These are phyloP conservation scores for Myzus persicae DNA, from an alignment of 1,140 invertebrate genomes.

Conservation along the genomic window DNA sequence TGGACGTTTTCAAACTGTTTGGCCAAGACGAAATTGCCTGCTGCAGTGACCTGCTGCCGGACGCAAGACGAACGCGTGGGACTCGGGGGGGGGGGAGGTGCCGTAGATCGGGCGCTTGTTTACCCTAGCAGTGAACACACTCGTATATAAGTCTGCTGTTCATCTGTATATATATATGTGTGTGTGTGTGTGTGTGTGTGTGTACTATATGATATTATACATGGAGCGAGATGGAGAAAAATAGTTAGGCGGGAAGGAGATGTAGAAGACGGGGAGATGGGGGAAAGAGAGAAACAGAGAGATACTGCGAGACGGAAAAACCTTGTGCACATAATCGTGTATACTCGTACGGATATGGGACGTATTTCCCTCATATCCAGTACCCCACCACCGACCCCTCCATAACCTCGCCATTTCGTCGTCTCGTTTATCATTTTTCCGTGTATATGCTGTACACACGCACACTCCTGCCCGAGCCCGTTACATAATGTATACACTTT, in stretches of 20 bases:
- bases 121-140: neutral
- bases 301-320: neutral
- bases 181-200: too few species aligned
- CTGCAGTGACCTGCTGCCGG: neutral
- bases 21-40: neutral
- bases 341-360: neutral
- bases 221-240: neutral
- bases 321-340: slow-evolving; percentile 10
- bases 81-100: too few species aligned
- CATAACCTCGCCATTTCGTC: neutral
- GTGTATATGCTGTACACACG: neutral
- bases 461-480: too few species aligned
- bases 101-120: neutral
- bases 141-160: neutral
- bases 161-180: neutral
- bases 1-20: neutral
- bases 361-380: neutral
- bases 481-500: neutral
- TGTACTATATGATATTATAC: neutral
- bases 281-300: neutral
- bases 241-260: neutral
- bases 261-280: neutral
- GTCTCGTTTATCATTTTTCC: slow-evolving; percentile 28
- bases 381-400: too few species aligned
- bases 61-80: neutral